Percentiles rank a stretch among this genome's conserved stretches.
Conservation (phyloP, 1,140 invertebrate genomes). For the Drosophila leontia region DNA sequence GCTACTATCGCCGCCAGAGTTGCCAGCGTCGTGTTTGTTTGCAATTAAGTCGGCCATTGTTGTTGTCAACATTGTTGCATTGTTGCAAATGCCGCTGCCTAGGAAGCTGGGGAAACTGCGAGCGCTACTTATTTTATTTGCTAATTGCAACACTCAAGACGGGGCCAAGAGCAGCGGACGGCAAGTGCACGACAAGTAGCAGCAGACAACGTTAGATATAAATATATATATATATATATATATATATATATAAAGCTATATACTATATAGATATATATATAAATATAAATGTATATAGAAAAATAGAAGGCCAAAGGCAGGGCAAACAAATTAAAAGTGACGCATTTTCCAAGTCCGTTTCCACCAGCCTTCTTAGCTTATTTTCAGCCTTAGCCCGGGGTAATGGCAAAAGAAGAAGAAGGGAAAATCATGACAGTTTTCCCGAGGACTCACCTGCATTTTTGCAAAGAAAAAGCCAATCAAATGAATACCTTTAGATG, state of each 20-base stretch:
- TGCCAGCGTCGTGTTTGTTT: slow-evolving; percentile 67
- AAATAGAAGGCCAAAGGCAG: slow-evolving; percentile 26
- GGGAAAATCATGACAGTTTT: slow-evolving; percentile 3
- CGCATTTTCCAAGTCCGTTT: slow-evolving; percentile 47
- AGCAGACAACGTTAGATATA: slow-evolving; percentile 45
- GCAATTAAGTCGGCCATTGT: slow-evolving; percentile 82
- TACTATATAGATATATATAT: not conserved
- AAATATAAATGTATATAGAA: not conserved
- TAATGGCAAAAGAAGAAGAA: not conserved
- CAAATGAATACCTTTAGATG: not conserved
- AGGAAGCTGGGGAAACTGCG: slow-evolving; percentile 8
- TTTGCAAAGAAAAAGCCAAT: not conserved
- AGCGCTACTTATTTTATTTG: slow-evolving; percentile 81
- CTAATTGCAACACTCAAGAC: slow-evolving; percentile 78
- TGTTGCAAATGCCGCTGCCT: slow-evolving; percentile 16
- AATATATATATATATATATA: too few relatives aligned
- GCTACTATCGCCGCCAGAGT: slow-evolving; percentile 21
- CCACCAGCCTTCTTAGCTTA: not conserved
- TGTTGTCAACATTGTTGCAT: slow-evolving; percentile 69
- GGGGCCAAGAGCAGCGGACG: slow-evolving; percentile 55
- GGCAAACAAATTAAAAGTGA: slow-evolving; percentile 82
- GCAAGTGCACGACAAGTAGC: slow-evolving; percentile 72
- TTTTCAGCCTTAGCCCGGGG: not conserved
- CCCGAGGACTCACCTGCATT: not conserved
- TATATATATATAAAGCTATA: slow-evolving; percentile 13